These are phyloP conservation scores for Miichthys miiuy DNA, from an alignment of 2,797 vertebrate species.

Conservation along the genomic window DNA sequence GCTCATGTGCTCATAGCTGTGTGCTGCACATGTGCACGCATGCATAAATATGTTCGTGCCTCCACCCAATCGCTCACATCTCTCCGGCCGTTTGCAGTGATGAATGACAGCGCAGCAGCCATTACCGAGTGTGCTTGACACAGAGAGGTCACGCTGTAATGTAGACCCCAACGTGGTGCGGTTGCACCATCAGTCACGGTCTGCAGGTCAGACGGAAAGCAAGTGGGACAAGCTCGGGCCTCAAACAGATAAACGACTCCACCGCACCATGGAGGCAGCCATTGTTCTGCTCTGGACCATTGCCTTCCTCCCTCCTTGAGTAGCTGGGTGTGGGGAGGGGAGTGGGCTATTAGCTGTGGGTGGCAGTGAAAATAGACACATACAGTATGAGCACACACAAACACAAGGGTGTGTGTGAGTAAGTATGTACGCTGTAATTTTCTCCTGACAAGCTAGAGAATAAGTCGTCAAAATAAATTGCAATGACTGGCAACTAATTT, in stretches of 20 bases:
- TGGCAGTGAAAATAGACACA: conserved; percentile 62
- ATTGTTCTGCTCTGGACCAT: conserved; percentile 76
- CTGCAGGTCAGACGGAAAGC: conserved; percentile 65
- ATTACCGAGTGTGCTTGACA: conserved; percentile 74
- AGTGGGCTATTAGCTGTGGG: conserved; percentile 59
- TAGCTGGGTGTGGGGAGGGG: conserved; percentile 44
- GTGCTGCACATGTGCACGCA: conserved; percentile 1
- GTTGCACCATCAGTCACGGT: conserved; percentile 74
- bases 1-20: conserved; percentile 8
- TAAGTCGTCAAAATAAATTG: conserved; percentile 72
- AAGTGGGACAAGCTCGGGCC: conserved; percentile 63
- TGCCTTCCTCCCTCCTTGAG: conserved; percentile 56
- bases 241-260: conserved; percentile 81
- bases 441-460: conserved; percentile 65
- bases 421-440: conserved; percentile 58
- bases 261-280: conserved; percentile 55
- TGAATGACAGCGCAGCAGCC: conserved; percentile 69
- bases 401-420: conserved; percentile 1
- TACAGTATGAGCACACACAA: conserved; percentile 14
- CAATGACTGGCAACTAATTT: conserved; percentile 68
- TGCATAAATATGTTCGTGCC: conserved; percentile 44
- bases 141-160: conserved; percentile 75
- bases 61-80: conserved; percentile 51
- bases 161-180: conserved; percentile 57
- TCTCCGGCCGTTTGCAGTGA: conserved; percentile 47